Conservation (phyloP, 2,888 invertebrate genomes). For the Parthenolecanium corni region DNA sequence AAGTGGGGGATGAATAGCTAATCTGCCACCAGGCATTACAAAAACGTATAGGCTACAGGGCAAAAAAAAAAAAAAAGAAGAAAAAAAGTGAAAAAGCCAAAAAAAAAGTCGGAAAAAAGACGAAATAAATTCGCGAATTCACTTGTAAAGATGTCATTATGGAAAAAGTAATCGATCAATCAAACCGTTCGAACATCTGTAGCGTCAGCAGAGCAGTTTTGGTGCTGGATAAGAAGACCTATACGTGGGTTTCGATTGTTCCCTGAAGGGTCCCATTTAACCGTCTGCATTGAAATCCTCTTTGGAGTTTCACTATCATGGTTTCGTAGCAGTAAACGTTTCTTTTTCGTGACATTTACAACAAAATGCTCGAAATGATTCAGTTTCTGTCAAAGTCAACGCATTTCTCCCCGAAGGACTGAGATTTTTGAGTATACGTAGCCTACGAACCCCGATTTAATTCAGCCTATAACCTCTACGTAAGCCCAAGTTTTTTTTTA, state of each 20-base stretch:
- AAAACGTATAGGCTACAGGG: background rate
- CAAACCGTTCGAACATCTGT: slow-evolving; percentile 27
- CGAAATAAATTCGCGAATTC: slow-evolving; percentile 9
- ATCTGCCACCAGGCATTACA: slow-evolving; percentile 15
- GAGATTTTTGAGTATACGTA: too few relatives aligned
- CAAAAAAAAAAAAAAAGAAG: too few relatives aligned
- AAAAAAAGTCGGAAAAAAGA: background rate
- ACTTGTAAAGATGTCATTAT: slow-evolving; percentile 25
- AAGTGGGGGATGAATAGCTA: slow-evolving; percentile 19
- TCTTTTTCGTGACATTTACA: slow-evolving; percentile 18
- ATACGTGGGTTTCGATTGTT: slow-evolving; percentile 26
- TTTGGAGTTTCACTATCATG: slow-evolving; percentile 22
- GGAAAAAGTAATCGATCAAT: slow-evolving; percentile 26
- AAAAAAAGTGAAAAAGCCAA: background rate
- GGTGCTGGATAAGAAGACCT: slow-evolving; percentile 15
- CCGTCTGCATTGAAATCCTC: slow-evolving; percentile 26
- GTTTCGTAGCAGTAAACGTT: slow-evolving; percentile 8
- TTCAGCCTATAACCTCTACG: too few relatives aligned
- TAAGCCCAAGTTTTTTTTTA: too few relatives aligned
- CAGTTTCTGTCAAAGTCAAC: too few relatives aligned
- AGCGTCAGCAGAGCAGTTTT: slow-evolving; percentile 8
- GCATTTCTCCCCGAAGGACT: too few relatives aligned
- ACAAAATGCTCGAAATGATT: background rate
- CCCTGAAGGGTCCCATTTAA: slow-evolving; percentile 25
- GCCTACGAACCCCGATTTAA: too few relatives aligned